These are phyloP conservation scores for Hirtodrosophila duncani DNA, from an alignment of 2,888 invertebrate species.

Conservation along the genomic window DNA sequence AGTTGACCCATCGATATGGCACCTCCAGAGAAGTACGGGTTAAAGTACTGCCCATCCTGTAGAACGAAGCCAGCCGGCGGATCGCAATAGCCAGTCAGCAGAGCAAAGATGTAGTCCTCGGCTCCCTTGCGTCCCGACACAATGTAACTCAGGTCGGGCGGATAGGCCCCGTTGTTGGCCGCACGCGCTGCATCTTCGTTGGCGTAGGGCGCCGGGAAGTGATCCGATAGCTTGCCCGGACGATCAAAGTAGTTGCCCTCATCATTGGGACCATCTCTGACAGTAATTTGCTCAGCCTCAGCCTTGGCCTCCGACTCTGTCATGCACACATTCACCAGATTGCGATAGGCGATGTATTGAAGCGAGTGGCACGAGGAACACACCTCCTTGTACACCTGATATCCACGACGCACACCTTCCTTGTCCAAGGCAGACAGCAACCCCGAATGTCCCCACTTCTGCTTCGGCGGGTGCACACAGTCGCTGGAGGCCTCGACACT, in stretches of 20 bases:
- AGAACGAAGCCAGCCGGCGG: constrained; percentile 92
- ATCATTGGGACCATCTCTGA: constrained; percentile 90
- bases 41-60: constrained; percentile 95
- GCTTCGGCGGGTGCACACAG: constrained; percentile 88
- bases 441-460: constrained; percentile 92
- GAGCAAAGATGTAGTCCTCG: constrained; percentile 96
- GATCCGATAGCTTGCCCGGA: constrained; percentile 96
- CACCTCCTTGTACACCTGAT: constrained; percentile 99
- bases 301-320: constrained; percentile 97
- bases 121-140: constrained; percentile 91
- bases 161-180: constrained; percentile 97
- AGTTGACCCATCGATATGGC: constrained; percentile 97
- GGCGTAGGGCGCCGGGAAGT: constrained; percentile 93
- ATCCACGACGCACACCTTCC: constrained; percentile 91
- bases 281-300: constrained; percentile 91
- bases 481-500: constrained; percentile 90
- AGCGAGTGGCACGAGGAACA: constrained; percentile 99
- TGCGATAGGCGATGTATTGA: constrained; percentile 93
- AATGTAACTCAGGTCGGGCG: constrained; percentile 97
- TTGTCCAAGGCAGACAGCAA: constrained; percentile 89
- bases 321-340: constrained; percentile 92
- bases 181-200: constrained; percentile 98
- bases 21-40: constrained; percentile 98
- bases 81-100: constrained; percentile 96
- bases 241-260: constrained; percentile 92